Conservation (phyloP, 2,888 invertebrate genomes). For the Drosophila greeni region DNA sequence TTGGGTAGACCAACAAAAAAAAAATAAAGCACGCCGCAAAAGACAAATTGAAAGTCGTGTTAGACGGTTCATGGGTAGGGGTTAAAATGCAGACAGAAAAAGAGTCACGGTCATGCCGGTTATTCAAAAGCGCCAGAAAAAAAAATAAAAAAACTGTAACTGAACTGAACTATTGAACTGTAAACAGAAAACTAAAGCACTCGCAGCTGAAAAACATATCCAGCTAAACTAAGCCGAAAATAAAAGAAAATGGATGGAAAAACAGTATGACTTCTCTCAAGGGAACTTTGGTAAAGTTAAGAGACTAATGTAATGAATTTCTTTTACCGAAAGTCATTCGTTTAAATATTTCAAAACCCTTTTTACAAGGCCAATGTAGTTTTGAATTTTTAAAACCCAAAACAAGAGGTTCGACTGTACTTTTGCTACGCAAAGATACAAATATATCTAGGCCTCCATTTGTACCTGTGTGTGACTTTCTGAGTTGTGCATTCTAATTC, state of each 20-base stretch:
- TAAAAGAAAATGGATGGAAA: not conserved
- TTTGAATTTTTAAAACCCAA: too few species aligned
- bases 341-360: not conserved
- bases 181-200: conserved; percentile 29
- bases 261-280: not conserved
- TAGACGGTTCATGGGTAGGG: conserved; percentile 12
- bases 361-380: too few species aligned
- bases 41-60: conserved; percentile 47
- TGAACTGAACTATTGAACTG: conserved; percentile 54
- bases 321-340: not conserved
- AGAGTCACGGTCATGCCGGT: conserved; percentile 36
- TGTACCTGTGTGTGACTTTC: not conserved
- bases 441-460: conserved; percentile 26
- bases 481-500: conserved; percentile 48
- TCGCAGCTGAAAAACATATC: conserved; percentile 2
- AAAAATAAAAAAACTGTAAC: conserved; percentile 40
- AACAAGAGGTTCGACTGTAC: conserved; percentile 13
- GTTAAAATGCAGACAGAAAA: conserved; percentile 17
- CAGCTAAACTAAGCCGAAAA: conserved; percentile 5
- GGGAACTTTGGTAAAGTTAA: not conserved
- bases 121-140: conserved; percentile 13
- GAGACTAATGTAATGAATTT: not conserved
- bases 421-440: not conserved
- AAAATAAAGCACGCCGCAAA: conserved; percentile 24
- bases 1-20: not conserved